phyloP scores from a whole-genome alignment of 2,888 invertebrate genomes.

The Eugnorisma glareosa region DNA sequence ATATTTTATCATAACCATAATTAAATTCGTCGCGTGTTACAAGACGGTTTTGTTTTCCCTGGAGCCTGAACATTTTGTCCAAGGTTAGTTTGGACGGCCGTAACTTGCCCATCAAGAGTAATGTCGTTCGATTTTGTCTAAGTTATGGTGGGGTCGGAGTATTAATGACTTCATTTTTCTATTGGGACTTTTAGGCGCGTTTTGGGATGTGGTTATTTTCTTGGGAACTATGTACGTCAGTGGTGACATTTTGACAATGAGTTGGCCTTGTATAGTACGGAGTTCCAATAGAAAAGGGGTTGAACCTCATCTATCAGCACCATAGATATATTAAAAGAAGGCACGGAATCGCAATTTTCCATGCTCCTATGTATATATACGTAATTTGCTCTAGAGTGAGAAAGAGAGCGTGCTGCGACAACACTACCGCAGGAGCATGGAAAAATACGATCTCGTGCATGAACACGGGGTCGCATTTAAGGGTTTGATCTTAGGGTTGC shows the following conservation, averaged over 20 bases:
- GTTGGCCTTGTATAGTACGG: neutral
- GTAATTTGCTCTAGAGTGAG: too few relatives aligned
- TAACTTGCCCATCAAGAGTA: conserved; percentile 33
- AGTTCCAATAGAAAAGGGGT: neutral
- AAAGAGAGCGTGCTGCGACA: too few relatives aligned
- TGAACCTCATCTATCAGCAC: neutral
- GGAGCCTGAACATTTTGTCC: conserved; percentile 43
- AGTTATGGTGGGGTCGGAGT: conserved; percentile 38
- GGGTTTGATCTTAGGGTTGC: too few relatives aligned
- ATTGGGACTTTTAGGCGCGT: conserved; percentile 6
- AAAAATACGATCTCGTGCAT: too few relatives aligned
- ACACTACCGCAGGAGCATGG: too few relatives aligned
- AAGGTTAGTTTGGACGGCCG: conserved; percentile 49
- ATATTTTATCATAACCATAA: conserved; percentile 55
- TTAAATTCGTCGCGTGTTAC: conserved; percentile 60
- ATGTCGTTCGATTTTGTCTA: conserved; percentile 49
- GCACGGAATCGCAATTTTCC: too few relatives aligned
- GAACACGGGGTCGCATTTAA: too few relatives aligned
- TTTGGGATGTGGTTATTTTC: conserved; percentile 28
- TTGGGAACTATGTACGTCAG: neutral
- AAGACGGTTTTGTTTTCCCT: conserved; percentile 56
- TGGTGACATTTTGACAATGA: neutral
- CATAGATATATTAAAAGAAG: too few relatives aligned
- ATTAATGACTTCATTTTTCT: conserved; percentile 35
- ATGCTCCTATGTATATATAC: too few relatives aligned